Conservation (phyloP, 2,113 vertebrate species). For the Lasiurus borealis region DNA sequence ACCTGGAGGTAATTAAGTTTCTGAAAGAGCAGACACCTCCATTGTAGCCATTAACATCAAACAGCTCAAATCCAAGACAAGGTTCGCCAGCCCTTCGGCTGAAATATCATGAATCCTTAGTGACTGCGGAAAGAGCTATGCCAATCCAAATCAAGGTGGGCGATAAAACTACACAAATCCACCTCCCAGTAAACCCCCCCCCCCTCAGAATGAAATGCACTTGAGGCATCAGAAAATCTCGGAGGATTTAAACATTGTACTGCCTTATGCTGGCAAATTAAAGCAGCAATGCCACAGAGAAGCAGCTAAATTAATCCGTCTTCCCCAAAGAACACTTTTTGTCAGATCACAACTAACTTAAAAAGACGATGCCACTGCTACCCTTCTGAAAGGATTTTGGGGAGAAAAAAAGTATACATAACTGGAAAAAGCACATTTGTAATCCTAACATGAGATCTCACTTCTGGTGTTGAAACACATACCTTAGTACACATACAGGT, state of each 20-base stretch:
- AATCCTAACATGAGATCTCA: constrained; percentile 80
- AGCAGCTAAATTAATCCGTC: constrained; percentile 66
- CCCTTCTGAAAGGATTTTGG: constrained; percentile 71
- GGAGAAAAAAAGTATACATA: neutral
- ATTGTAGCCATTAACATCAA: constrained; percentile 71
- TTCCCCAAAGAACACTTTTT: constrained; percentile 69
- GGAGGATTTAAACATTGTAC: constrained; percentile 66
- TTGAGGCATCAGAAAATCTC: constrained; percentile 75
- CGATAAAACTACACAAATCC: constrained; percentile 61
- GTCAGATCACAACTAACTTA: constrained; percentile 55
- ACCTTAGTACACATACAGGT: constrained; percentile 68
- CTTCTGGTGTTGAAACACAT: constrained; percentile 76
- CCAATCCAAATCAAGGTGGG: constrained; percentile 54
- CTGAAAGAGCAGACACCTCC: constrained; percentile 61
- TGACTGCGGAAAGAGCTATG: constrained; percentile 65
- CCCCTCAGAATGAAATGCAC: constrained; percentile 67
- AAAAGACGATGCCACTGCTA: constrained; percentile 46
- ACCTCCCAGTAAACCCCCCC: constrained; percentile 67
- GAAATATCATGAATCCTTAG: constrained; percentile 45
- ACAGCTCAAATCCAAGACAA: constrained; percentile 74
- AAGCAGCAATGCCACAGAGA: constrained; percentile 68
- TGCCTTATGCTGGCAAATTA: constrained; percentile 58
- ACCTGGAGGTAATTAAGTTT: constrained; percentile 74
- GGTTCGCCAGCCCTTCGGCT: constrained; percentile 64
- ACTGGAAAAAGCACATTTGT: constrained; percentile 68